Conservation (phyloP, 1,140 invertebrate genomes). For the Aporrectodea caliginosa region DNA sequence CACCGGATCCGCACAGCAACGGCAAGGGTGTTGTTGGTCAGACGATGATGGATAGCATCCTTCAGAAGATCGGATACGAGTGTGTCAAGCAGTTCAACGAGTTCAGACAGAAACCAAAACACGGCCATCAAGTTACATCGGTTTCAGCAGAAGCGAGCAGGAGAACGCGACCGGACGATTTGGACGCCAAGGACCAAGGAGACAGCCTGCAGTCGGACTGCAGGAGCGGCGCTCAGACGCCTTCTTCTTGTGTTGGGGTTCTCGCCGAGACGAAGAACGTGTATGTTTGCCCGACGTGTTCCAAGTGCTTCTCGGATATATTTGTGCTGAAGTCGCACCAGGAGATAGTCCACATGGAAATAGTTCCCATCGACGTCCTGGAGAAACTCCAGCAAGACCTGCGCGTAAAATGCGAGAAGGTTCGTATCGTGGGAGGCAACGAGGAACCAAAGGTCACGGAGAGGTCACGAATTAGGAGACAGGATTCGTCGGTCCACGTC, state of each 20-base stretch:
- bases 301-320: conserved; percentile 88
- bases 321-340: conserved; percentile 92
- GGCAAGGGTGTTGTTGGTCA: conserved; percentile 30
- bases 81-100: conserved; percentile 95
- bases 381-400: conserved; percentile 85
- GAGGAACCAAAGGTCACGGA: neutral
- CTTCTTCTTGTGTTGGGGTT: too few relatives aligned
- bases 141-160: too few relatives aligned
- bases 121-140: conserved; percentile 57
- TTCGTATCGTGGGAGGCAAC: conserved; percentile 26
- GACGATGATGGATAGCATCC: conserved; percentile 60
- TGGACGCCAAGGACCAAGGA: conserved; percentile 34
- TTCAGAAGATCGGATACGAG: conserved; percentile 90
- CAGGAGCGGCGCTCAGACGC: neutral
- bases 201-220: neutral
- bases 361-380: conserved; percentile 80
- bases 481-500: conserved; percentile 26
- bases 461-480: too few relatives aligned
- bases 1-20: conserved; percentile 37
- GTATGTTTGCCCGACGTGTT: conserved; percentile 79
- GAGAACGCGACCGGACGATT: conserved; percentile 36
- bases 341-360: conserved; percentile 87
- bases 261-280: conserved; percentile 17
- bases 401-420: conserved; percentile 49
- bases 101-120: conserved; percentile 67